Evolutionary conservation across 2,888 invertebrate species (phyloP), one percentile per base, ranked within the genome.

Genomic region (Folsomia candida): DNA sequence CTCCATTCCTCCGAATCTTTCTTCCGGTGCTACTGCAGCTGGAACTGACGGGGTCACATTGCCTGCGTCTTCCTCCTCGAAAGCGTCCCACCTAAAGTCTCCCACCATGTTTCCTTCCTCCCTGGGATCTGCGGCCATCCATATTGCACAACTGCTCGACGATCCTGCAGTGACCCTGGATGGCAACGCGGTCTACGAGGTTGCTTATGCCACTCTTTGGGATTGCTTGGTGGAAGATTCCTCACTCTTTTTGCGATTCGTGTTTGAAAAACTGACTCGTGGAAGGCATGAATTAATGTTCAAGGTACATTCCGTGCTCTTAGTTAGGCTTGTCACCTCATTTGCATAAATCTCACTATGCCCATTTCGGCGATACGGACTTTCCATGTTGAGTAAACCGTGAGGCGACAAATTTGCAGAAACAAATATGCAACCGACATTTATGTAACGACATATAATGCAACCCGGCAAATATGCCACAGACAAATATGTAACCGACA

Each of bases 221-320:
- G 91, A 91, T 75, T 99, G 98, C 82, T 86, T 99, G 59, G 97
- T 98, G 0, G 99, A 99, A 85, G 99, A 99, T 82, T 94, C 97
- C 0, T 93, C 97, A 0, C 84, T 99, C 0, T 99, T 98, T 83
- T 86, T 99, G 54, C 89, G 97, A 14, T 97, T 97, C 82, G 94
- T 99, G 60, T 86, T 99, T 57, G 99, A 99, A 83, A 89, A 97
- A 54, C 84, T 99, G 2, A 99, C 99, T 0, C 87, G 95, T 6
- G 94, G 95, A 80, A 91, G 93, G 71, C 94, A 94, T 83, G 96
- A 97, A 80, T 89, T 93, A 80, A 94, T 97, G 91, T 93, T 97
- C 82, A 96, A 96, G 83, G 82, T 86, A 57, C 4, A 51, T 1
- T 62, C 22, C 20, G n/a, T 24, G 26, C 1, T 47, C 1, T 4